A percentile compares a stretch with the other conserved stretches of the same genome.
Evolutionary conservation across 2,797 vertebrate species (phyloP).

Genomic region (Smutsia temminckii): DNA sequence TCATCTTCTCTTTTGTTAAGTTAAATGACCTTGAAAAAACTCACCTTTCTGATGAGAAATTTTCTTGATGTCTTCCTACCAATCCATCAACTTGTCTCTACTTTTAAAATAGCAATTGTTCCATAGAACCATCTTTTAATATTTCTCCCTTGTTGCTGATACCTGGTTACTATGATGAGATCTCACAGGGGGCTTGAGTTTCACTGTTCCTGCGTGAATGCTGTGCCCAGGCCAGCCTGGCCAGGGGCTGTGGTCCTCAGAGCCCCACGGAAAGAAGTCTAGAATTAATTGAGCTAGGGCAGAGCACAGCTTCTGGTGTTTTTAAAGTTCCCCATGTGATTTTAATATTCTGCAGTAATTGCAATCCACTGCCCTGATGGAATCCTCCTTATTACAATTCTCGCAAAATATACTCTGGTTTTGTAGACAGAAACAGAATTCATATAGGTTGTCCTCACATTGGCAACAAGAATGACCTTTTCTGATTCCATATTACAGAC

Average conservation of each 20-base stretch:
- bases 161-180: background rate
- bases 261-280: background rate
- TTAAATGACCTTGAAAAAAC: background rate
- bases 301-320: too few relatives aligned
- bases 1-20: background rate
- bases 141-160: background rate
- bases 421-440: background rate
- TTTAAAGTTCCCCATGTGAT: background rate
- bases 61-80: background rate
- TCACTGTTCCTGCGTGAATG: background rate
- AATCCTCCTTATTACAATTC: background rate
- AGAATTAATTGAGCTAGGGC: background rate
- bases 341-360: background rate
- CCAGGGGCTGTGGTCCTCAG: fast-evolving
- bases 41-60: background rate
- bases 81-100: background rate
- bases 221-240: background rate
- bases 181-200: background rate
- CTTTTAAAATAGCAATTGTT: background rate
- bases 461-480: background rate
- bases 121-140: too few relatives aligned
- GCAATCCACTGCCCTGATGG: too few relatives aligned
- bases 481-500: fast-evolving
- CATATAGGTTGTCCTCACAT: background rate
- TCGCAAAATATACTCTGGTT: background rate